These are phyloP conservation scores for Lomographa bimaculata DNA, from an alignment of 2,888 invertebrate species.

Conservation along the genomic window DNA sequence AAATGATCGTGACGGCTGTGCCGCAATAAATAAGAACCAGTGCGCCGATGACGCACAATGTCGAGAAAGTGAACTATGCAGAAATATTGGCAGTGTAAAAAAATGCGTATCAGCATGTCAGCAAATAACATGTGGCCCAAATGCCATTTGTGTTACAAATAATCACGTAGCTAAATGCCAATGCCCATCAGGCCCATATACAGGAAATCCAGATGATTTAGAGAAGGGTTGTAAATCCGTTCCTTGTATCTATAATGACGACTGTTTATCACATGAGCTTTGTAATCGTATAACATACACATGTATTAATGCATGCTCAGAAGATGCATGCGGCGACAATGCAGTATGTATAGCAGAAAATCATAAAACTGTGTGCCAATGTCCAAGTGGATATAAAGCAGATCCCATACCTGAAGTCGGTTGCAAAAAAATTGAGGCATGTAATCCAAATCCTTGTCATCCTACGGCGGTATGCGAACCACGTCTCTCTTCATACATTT, in stretches of 20 bases:
- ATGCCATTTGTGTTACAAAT: slow-evolving; percentile 93
- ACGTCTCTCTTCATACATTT: slow-evolving; percentile 86
- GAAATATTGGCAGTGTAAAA: slow-evolving; percentile 82
- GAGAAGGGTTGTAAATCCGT: slow-evolving; percentile 90
- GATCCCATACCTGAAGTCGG: slow-evolving; percentile 93
- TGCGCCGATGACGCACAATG: slow-evolving; percentile 93
- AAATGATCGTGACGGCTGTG: slow-evolving; percentile 94
- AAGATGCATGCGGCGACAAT: slow-evolving; percentile 92
- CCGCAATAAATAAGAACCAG: slow-evolving; percentile 87
- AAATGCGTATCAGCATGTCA: slow-evolving; percentile 92
- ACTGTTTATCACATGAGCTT: slow-evolving; percentile 90
- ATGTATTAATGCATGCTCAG: slow-evolving; percentile 91
- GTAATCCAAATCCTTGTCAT: slow-evolving; percentile 92
- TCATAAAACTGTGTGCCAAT: slow-evolving; percentile 92
- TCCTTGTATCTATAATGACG: slow-evolving; percentile 93
- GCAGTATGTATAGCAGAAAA: slow-evolving; percentile 95
- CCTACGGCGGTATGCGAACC: slow-evolving; percentile 90
- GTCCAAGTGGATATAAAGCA: slow-evolving; percentile 91
- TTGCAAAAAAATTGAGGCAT: slow-evolving; percentile 88
- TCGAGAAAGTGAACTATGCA: slow-evolving; percentile 91
- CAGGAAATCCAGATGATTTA: slow-evolving; percentile 92
- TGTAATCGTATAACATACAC: slow-evolving; percentile 93
- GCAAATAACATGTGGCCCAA: slow-evolving; percentile 90
- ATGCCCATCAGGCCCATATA: slow-evolving; percentile 93
- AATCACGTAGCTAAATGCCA: slow-evolving; percentile 95